Conservation (phyloP, 1,140 invertebrate genomes). For the Apis cerana region DNA sequence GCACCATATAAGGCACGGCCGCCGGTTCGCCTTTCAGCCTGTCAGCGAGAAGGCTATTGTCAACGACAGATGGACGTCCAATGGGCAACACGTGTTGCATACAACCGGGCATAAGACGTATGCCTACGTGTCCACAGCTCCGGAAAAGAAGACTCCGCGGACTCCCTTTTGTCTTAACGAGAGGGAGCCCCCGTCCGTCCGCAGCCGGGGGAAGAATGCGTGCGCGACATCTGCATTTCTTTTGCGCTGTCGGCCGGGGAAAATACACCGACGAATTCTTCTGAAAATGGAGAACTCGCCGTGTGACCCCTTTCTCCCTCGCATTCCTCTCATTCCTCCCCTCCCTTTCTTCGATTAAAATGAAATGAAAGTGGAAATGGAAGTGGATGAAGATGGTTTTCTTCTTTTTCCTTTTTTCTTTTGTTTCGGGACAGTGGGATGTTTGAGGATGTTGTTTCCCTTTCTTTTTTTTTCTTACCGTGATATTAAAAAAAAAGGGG, state of each 20-base stretch:
- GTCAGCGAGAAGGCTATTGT: slow-evolving; percentile 75
- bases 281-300: not conserved
- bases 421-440: too few relatives aligned
- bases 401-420: too few relatives aligned
- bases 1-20: slow-evolving; percentile 59
- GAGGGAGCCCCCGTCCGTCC: slow-evolving; percentile 21
- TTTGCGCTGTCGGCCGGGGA: slow-evolving; percentile 36
- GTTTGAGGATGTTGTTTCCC: not conserved
- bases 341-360: not conserved
- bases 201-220: slow-evolving; percentile 33
- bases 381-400: too few relatives aligned
- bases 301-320: slow-evolving; percentile 20
- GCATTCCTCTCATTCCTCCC: not conserved
- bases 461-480: not conserved
- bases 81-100: slow-evolving; percentile 74
- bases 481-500: not conserved
- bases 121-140: slow-evolving; percentile 44
- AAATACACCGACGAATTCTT: slow-evolving; percentile 5
- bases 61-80: slow-evolving; percentile 77
- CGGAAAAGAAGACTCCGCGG: slow-evolving; percentile 56
- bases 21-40: slow-evolving; percentile 69
- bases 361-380: too few relatives aligned
- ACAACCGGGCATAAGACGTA: slow-evolving; percentile 56
- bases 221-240: slow-evolving; percentile 59
- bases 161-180: slow-evolving; percentile 66